These are phyloP conservation scores for Theodoxus fluviatilis DNA, from an alignment of 2,888 invertebrate genomes.

Conservation along the genomic window DNA sequence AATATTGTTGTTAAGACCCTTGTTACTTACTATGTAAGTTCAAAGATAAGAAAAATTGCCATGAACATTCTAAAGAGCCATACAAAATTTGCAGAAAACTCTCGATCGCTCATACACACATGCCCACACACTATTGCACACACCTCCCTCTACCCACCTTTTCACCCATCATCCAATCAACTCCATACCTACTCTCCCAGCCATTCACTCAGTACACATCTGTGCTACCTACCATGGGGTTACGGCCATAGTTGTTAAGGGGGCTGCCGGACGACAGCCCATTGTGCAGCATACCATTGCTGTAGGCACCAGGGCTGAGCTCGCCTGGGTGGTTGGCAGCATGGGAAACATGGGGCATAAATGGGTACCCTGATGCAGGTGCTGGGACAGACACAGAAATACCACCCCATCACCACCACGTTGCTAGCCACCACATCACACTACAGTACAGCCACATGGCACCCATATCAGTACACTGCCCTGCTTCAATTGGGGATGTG, in stretches of 20 bases:
- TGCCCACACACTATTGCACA: conserved; percentile 10
- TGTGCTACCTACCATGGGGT: conserved; percentile 42
- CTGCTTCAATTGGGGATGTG: too few species aligned
- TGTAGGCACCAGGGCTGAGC: conserved; percentile 44
- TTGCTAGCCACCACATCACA: too few species aligned
- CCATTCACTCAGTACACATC: background rate
- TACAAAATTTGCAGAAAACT: too few species aligned
- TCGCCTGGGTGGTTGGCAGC: too few species aligned
- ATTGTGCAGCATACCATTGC: background rate
- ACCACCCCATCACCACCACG: too few species aligned
- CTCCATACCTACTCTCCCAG: background rate
- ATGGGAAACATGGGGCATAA: conserved; percentile 28
- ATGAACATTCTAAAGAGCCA: too few species aligned
- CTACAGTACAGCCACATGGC: too few species aligned
- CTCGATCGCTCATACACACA: conserved; percentile 6
- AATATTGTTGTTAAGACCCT: too few species aligned
- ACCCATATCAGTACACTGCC: too few species aligned
- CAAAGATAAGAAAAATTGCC: too few species aligned
- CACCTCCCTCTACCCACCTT: background rate
- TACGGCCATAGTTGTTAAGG: conserved; percentile 65
- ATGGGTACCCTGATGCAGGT: conserved; percentile 63
- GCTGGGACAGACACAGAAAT: too few species aligned
- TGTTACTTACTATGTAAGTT: too few species aligned
- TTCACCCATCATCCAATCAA: background rate
- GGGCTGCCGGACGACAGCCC: conserved; percentile 68